Evolutionary conservation across 2,888 invertebrate species (phyloP).

Genomic region (Caradrina kadenii): DNA sequence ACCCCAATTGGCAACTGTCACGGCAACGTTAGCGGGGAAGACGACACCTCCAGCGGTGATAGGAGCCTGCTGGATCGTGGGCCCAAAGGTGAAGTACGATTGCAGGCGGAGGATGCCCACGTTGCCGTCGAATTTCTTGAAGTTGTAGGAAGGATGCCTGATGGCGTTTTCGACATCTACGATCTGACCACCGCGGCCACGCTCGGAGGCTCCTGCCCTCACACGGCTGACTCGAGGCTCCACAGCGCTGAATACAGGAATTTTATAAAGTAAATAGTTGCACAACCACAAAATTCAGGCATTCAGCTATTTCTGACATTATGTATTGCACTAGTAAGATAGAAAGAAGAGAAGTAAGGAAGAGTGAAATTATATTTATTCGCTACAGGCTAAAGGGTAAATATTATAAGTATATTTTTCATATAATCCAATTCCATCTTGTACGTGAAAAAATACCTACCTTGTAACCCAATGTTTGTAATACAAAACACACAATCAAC

Average conservation of each 20-base stretch:
- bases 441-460: no score
- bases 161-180: neutral
- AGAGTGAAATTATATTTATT: no score
- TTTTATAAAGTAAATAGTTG: neutral
- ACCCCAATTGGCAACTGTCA: conserved; percentile 70
- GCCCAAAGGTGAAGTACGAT: conserved; percentile 41
- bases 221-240: conserved; percentile 11
- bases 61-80: conserved; percentile 50
- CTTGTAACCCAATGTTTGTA: no score
- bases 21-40: conserved; percentile 61
- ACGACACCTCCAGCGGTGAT: conserved; percentile 52
- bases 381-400: no score
- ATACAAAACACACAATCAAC: no score
- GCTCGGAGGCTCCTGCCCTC: conserved; percentile 46
- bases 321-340: no score
- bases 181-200: conserved; percentile 40
- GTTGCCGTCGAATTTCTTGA: conserved; percentile 28
- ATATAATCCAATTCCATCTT: no score
- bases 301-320: no score
- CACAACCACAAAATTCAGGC: no score
- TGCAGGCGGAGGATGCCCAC: conserved; percentile 33
- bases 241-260: conserved; percentile 20
- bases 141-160: conserved; percentile 50
- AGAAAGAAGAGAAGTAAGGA: no score
- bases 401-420: no score